Conservation (phyloP, 2,113 vertebrate genomes). For the Hoplias malabaricus region DNA sequence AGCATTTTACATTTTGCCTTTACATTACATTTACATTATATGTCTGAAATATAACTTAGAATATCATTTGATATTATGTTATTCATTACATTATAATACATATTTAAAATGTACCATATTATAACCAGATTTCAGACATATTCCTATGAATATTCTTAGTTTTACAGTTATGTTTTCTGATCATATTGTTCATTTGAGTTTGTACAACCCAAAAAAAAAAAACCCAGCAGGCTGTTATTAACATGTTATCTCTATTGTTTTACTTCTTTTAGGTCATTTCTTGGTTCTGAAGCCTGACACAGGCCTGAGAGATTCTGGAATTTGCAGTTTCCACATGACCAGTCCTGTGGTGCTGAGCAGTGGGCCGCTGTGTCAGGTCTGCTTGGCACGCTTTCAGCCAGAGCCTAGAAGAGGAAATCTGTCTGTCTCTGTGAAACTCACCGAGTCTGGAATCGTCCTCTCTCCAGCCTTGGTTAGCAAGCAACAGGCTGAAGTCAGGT, state of each 20-base stretch:
- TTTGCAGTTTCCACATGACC: slow-evolving; percentile 67
- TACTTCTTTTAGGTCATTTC: slow-evolving; percentile 68
- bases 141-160: no score
- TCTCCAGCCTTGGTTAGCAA: slow-evolving; percentile 47
- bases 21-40: background rate
- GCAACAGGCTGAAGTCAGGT: slow-evolving; percentile 58
- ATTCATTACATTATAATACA: no score
- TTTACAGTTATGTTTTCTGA: no score
- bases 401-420: slow-evolving; percentile 63
- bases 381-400: slow-evolving; percentile 65
- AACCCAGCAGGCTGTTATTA: background rate
- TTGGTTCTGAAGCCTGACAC: slow-evolving; percentile 62
- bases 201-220: background rate
- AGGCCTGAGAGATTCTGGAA: slow-evolving; percentile 49
- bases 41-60: background rate
- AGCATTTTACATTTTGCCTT: no score
- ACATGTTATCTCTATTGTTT: slow-evolving; percentile 32
- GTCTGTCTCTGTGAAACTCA: slow-evolving; percentile 60
- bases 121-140: no score
- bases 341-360: slow-evolving; percentile 67
- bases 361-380: slow-evolving; percentile 59
- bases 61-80: background rate
- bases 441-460: slow-evolving; percentile 40
- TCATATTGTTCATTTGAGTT: no score
- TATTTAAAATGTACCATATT: no score